These are phyloP conservation scores for Morone saxatilis DNA, from an alignment of 2,113 vertebrate genomes.

Conservation along the genomic window DNA sequence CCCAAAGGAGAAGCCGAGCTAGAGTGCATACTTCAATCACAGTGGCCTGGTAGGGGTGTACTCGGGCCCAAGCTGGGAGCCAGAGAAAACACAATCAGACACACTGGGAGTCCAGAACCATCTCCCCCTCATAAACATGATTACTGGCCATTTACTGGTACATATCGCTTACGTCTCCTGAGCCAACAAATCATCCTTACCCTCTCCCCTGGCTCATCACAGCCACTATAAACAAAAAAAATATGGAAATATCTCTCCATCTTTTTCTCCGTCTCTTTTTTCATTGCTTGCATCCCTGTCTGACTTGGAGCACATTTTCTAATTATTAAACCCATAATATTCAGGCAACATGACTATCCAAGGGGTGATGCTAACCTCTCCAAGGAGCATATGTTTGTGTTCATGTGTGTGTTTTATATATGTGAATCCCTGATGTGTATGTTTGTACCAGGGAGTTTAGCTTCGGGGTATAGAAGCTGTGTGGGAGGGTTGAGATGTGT, in stretches of 20 bases:
- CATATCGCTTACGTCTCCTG: slow-evolving; percentile 61
- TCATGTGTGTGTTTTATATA: slow-evolving; percentile 52
- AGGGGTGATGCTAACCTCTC: slow-evolving; percentile 32
- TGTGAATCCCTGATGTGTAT: slow-evolving; percentile 45
- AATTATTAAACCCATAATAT: slow-evolving; percentile 39
- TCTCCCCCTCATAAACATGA: slow-evolving; percentile 72
- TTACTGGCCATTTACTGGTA: slow-evolving; percentile 63
- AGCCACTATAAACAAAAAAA: slow-evolving; percentile 54
- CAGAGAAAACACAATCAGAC: slow-evolving; percentile 74
- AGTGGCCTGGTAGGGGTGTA: slow-evolving; percentile 70
- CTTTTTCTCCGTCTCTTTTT: not conserved
- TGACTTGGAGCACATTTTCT: slow-evolving; percentile 21
- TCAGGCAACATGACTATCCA: slow-evolving; percentile 23
- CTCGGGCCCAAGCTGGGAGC: slow-evolving; percentile 71
- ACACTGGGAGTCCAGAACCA: slow-evolving; percentile 66
- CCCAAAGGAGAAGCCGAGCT: slow-evolving; percentile 57
- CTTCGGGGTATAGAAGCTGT: slow-evolving; percentile 42
- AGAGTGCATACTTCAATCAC: slow-evolving; percentile 72
- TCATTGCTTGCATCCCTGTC: not conserved
- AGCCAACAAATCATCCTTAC: slow-evolving; percentile 65
- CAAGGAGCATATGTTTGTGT: slow-evolving; percentile 40
- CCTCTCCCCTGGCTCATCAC: slow-evolving; percentile 28
- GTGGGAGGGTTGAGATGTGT: slow-evolving; percentile 55
- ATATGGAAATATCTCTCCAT: slow-evolving; percentile 19
- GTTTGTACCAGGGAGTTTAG: slow-evolving; percentile 39